Evolutionary conservation across 2,113 vertebrate genomes (phyloP).

Genomic region (Silurus asotus): DNA sequence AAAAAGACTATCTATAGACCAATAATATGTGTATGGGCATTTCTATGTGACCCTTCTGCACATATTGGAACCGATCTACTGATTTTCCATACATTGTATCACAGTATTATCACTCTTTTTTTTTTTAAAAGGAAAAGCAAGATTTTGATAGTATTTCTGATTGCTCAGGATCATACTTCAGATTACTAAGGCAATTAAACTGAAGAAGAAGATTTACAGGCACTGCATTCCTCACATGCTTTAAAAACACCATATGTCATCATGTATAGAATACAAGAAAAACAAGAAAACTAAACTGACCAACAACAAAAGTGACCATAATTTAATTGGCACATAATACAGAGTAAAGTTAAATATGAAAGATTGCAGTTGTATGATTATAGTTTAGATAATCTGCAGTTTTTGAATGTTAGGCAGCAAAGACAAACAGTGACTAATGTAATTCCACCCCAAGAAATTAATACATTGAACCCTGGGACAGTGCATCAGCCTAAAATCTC

Average conservation of each 20-base stretch:
- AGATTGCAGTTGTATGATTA: neutral
- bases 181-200: neutral
- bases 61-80: neutral
- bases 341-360: neutral
- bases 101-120: neutral
- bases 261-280: neutral
- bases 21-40: neutral
- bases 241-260: neutral
- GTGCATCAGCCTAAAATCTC: neutral
- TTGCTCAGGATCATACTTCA: neutral
- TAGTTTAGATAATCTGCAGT: neutral
- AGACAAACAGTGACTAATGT: neutral
- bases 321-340: neutral
- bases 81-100: neutral
- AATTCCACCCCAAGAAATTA: neutral
- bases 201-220: neutral
- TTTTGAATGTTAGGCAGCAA: neutral
- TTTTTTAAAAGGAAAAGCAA: neutral
- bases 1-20: neutral
- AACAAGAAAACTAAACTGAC: neutral
- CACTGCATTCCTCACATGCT: neutral
- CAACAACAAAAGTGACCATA: neutral
- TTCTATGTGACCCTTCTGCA: neutral
- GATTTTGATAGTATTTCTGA: neutral
- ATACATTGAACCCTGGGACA: neutral